Percentiles rank a stretch among this genome's conserved stretches.
These are phyloP conservation scores for Aotus griseimembra DNA, from an alignment of 2,797 vertebrate species.

Conservation along the genomic window DNA sequence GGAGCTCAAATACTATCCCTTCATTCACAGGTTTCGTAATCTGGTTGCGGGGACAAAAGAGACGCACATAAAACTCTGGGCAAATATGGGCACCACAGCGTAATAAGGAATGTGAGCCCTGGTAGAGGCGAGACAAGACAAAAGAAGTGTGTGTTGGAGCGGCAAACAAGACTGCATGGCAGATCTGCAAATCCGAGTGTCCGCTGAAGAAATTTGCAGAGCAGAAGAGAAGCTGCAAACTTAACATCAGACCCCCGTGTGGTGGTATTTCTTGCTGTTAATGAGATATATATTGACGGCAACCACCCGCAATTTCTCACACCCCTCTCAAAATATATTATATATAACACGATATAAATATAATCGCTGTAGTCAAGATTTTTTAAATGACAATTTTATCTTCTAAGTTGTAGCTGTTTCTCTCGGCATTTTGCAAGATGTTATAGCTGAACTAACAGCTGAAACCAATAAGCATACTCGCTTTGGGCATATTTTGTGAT, in stretches of 20 bases:
- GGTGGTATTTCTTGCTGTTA: not conserved
- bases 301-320: not conserved
- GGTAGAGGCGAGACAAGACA: not conserved
- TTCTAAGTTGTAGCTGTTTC: not conserved
- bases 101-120: no score
- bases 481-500: not conserved
- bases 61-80: not conserved
- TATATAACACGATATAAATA: not conserved
- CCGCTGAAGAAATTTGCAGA: not conserved
- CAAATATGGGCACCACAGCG: not conserved
- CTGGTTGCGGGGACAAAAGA: not conserved
- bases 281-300: not conserved
- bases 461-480: not conserved
- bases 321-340: not conserved
- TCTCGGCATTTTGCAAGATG: not conserved
- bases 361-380: not conserved
- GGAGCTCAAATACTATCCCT: not conserved
- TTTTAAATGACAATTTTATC: not conserved
- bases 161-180: accelerated
- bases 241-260: not conserved
- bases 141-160: not conserved
- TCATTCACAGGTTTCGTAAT: not conserved
- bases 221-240: not conserved
- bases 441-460: not conserved
- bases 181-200: not conserved